Base-by-base conservation (phyloP, 2,888 invertebrate genomes). In the Pterostichus niger region DNA sequence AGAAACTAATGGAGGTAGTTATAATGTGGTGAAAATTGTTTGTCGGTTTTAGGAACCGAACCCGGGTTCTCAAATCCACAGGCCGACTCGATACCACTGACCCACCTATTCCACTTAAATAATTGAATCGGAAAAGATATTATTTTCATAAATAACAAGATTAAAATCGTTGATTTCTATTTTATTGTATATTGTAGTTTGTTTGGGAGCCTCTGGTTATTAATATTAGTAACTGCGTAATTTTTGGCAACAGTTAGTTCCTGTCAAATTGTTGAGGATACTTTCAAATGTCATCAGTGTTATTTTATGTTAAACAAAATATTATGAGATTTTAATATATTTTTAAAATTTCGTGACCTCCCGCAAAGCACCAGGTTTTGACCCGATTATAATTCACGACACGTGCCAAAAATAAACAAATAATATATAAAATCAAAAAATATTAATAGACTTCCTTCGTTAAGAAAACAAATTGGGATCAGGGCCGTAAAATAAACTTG, bases 401-500 rank as follows among this genome's bases (percentile, higher is more conserved):
- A 77, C 76, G 76, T 77, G 76, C 35, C 54, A 31, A 35, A 77
- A 54, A 33, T 54, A 35, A 54, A 77, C 71, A 71, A 71, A 71
- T 71, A 15, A 44, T 71, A 44, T 71, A 44, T 52, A 76, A 77
- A 77, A 31, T 77, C 13, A 54, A 35, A 77, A 24, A 1, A 54
- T 77, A 77, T 77, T 77, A 33, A 77, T 77, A 77, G 76, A 77
- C 76, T 77, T 77, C 56, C 76, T 77, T 54, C 76, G 35, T 35
- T 71, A 24, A n/a, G 64, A 35, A 71, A 68, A 68, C 13, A 40
- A 15, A 77, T 52, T 17, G 54, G 33, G 76, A 31, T 77, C 76
- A 77, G 13, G 76, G 76, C 6, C 76, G 76, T 7, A 6, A 33
- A 13, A 13, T 2, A 64, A 64, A 64, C 35, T 40, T 49, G 13